Conservation (phyloP, 2,888 invertebrate species). For the Mimumesa dahlbomi region DNA sequence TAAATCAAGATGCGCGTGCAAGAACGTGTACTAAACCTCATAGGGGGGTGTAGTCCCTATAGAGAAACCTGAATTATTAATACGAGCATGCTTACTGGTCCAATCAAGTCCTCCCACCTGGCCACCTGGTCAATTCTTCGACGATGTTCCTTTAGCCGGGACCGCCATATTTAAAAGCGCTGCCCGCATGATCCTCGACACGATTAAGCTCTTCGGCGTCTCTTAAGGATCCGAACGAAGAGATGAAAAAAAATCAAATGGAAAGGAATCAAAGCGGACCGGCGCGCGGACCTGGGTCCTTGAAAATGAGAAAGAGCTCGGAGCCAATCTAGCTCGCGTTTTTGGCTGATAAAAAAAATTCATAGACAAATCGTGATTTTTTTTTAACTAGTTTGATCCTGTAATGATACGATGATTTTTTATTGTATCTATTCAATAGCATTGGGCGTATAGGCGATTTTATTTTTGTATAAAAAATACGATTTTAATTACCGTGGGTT, state of each 20-base stretch:
- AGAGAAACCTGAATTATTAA: slow-evolving; percentile 74
- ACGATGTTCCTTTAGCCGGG: slow-evolving; percentile 59
- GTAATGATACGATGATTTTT: too few species aligned
- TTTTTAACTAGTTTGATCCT: too few species aligned
- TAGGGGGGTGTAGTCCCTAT: slow-evolving; percentile 60
- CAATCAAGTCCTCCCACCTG: slow-evolving; percentile 75
- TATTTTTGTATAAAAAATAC: too few species aligned
- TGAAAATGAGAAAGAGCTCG: slow-evolving; percentile 49
- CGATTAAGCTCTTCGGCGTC: slow-evolving; percentile 71
- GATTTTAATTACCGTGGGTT: too few species aligned
- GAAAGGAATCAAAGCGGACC: slow-evolving; percentile 47
- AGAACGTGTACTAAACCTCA: slow-evolving; percentile 35
- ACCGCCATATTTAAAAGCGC: slow-evolving; percentile 64
- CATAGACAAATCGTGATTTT: too few species aligned
- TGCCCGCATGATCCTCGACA: slow-evolving; percentile 68
- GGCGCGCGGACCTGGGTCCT: slow-evolving; percentile 48
- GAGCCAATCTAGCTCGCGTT: slow-evolving; percentile 47
- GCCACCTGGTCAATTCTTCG: slow-evolving; percentile 67
- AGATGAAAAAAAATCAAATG: slow-evolving; percentile 22
- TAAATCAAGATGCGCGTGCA: slow-evolving; percentile 74
- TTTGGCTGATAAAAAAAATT: too few species aligned
- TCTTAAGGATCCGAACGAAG: slow-evolving; percentile 44
- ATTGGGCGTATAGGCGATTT: too few species aligned
- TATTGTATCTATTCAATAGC: too few species aligned
- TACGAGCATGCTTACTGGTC: slow-evolving; percentile 72